Evolutionary conservation across 92 coral and sea anemone species (phyloP), one percentile per base, ranked within the genome.

Genomic region (Actinernus sp.): DNA sequence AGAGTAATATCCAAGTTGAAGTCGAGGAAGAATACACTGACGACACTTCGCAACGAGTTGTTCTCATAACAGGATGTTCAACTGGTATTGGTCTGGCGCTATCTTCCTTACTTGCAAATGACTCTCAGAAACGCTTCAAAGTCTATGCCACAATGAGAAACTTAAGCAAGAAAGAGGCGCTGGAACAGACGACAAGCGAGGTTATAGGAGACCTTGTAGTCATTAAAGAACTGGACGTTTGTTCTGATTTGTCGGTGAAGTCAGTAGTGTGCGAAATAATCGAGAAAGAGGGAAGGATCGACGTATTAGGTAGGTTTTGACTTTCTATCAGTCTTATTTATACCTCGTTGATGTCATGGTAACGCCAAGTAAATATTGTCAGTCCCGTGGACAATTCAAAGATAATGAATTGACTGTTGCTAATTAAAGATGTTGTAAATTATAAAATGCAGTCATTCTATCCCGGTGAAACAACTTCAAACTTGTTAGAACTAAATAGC

Each of bases 121-220:
- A 87, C 60, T 64, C 74, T 33, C 84, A 82, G 20, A 90, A 83
- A 68, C 89, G 96, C 34, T 94, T 74, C 26, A 94, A 91, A 81
- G 98, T 94, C n/a, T 94, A 90, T 59, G 98, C 98, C 14, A 78
- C 92, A 26, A 73, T 94, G 89, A 58, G 97, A 73, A 90, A 87
- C 57, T 76, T 90, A 21, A 79, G 55, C 34, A 94, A 94, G 81
- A 86, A 83, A 68, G 86, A 26, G 0, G 66, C 45, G 2, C 83
- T 94, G 9, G 87, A 83, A 46, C 76, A 76, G 52, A 71, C 69
- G 25, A 92, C 83, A 10, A 76, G 49, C 14, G 83, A 73, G 11
- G 43, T 74, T 45, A 63, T 94, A 17, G 85, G 88, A 30, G 75
- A 90, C 44, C 81, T 90, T 26, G 59, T 94, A 23, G 67, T 90